Evolutionary conservation across 1,140 invertebrate genomes (phyloP), one percentile per base, ranked within the genome.

Genomic region (Lethrus apterus): DNA sequence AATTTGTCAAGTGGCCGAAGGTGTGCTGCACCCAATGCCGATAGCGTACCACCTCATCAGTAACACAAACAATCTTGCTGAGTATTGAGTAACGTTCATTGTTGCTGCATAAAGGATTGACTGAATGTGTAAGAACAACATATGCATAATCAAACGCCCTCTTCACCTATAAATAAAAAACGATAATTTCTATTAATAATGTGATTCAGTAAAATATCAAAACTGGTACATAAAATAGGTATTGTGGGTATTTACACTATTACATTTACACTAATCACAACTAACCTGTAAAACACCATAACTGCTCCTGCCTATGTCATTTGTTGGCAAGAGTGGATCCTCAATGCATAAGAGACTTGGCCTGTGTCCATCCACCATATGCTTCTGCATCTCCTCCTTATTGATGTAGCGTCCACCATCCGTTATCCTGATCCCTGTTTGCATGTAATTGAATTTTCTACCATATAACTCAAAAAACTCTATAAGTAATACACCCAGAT

Each of bases 391-490:
- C 60, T 95, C 89, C 59, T 95, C 89, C 75, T 98, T 98, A 40
- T 88, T 84, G 61, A 98, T 85, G 68, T 97, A 98, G 47, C 81
- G 79, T 35, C 93, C 94, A 29, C 92, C 93, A 65, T 92, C 86
- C 69, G 93, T 93, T 44, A 98, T 83, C 35, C 92, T 73, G 60
- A 99, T 98, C 40, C 86, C 95, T 54, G 91, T 93, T 62, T 89
- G 90, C 53, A 93, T 80, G 64, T 98, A 94, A 70, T 99, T 98
- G 68, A 98, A 98, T 65, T 93, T 88, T 46, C 87, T 75, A 15
- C 95, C 95, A 69, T 98, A 99, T 19, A 98, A 71, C 71, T 98
- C 94, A 66, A 98, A 92, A 76, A 98, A 98, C 74, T 98, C 93
- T 47, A 98, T 89, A 46, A 99, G 75, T 50, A 98, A 73, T 43